Percentiles rank a stretch among this genome's conserved stretches.
Conservation (phyloP, 2,113 vertebrate species). For the Cricetomys ansorgei region DNA sequence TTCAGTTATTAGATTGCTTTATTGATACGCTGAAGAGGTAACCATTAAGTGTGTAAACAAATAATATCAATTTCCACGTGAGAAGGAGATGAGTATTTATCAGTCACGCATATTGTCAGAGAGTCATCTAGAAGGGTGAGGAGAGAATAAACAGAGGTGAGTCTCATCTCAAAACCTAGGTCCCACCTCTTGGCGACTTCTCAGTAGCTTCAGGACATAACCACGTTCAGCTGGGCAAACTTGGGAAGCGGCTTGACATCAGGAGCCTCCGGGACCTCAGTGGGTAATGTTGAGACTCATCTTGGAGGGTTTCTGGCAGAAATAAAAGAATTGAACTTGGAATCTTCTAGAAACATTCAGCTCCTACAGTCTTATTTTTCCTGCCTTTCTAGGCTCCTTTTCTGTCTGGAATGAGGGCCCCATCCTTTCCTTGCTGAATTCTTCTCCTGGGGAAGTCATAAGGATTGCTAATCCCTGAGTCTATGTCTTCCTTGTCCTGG, state of each 20-base stretch:
- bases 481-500: background rate
- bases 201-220: background rate
- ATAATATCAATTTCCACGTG: slow-evolving; percentile 41
- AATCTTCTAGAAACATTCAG: background rate
- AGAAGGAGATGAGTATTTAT: background rate
- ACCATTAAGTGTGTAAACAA: slow-evolving; percentile 54
- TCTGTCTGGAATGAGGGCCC: background rate
- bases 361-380: background rate
- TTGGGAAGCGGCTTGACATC: background rate
- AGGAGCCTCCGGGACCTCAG: background rate
- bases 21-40: slow-evolving; percentile 59
- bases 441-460: background rate
- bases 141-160: background rate
- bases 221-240: too few species aligned
- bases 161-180: background rate
- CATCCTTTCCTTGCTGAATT: background rate
- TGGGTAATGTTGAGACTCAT: background rate
- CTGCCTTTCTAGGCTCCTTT: background rate
- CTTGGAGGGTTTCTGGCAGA: background rate
- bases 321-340: background rate
- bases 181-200: background rate
- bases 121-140: slow-evolving; percentile 8
- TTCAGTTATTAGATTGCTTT: slow-evolving; percentile 60
- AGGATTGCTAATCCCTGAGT: background rate
- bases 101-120: background rate